Conservation (phyloP, 2,888 invertebrate species). For the Ryuthela nishihirai region DNA sequence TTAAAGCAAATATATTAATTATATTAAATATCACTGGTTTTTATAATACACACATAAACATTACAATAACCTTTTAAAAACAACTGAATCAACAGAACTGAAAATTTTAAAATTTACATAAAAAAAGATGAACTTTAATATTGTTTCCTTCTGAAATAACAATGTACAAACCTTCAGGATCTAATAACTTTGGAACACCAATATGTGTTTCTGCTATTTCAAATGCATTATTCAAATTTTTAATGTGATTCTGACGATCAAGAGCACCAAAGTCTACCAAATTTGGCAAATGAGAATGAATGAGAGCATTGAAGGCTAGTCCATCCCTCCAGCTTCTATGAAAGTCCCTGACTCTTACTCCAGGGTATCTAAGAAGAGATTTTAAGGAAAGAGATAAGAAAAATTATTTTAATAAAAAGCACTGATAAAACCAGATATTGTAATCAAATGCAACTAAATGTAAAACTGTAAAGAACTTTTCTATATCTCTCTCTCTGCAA, state of each 20-base stretch:
- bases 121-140: neutral
- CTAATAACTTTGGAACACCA: slow-evolving; percentile 88
- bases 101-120: neutral
- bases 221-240: slow-evolving; percentile 96
- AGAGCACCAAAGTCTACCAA: slow-evolving; percentile 89
- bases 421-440: too few species aligned
- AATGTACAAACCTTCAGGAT: slow-evolving; percentile 70
- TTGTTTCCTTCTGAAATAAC: neutral
- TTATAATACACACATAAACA: too few species aligned
- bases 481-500: too few species aligned
- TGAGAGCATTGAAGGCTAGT: slow-evolving; percentile 97
- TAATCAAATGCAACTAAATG: too few species aligned
- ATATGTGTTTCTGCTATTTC: slow-evolving; percentile 96
- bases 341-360: slow-evolving; percentile 97
- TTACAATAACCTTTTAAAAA: too few species aligned
- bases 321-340: slow-evolving; percentile 99
- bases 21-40: too few species aligned
- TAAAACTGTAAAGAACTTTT: too few species aligned
- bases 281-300: slow-evolving; percentile 94
- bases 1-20: too few species aligned
- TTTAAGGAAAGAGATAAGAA: neutral
- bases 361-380: slow-evolving; percentile 64
- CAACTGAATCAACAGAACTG: neutral
- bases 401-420: neutral
- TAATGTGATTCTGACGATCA: slow-evolving; percentile 88